Conservation (phyloP, 2,797 vertebrate species). For the Ibycter americanus region DNA sequence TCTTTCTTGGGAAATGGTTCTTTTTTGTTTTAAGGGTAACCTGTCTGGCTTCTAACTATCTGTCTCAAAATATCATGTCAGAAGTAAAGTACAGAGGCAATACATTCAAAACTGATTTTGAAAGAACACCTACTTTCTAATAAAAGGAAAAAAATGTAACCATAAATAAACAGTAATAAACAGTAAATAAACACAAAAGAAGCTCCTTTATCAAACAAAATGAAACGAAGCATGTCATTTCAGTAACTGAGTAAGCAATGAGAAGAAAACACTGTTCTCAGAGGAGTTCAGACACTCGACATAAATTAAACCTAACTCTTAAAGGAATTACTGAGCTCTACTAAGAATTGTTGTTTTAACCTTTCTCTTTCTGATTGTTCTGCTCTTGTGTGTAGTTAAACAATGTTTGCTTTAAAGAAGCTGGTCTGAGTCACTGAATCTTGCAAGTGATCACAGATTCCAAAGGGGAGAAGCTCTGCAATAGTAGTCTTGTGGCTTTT, state of each 20-base stretch:
- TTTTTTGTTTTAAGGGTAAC: neutral
- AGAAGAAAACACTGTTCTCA: neutral
- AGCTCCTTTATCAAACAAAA: neutral
- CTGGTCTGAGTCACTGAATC: neutral
- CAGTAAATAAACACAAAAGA: neutral
- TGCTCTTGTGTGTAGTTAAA: neutral
- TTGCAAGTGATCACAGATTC: neutral
- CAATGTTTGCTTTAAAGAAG: neutral
- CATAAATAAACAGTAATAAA: neutral
- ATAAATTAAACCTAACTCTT: neutral
- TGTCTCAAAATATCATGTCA: neutral
- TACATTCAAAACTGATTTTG: neutral
- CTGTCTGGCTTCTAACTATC: neutral
- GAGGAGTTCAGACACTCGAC: neutral
- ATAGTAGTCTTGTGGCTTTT: neutral
- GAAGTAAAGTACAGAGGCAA: neutral
- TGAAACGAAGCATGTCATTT: neutral
- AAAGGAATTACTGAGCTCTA: neutral
- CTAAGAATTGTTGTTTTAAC: neutral
- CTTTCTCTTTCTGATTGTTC: constrained; percentile 1
- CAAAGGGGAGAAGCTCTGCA: neutral
- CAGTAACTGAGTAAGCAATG: neutral
- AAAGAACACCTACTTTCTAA: neutral
- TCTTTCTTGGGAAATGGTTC: neutral
- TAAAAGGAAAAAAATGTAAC: neutral